Evolutionary conservation across 2,888 invertebrate species (phyloP), one percentile per base, ranked within the genome.

Genomic region (Dichetophora obliterata): DNA sequence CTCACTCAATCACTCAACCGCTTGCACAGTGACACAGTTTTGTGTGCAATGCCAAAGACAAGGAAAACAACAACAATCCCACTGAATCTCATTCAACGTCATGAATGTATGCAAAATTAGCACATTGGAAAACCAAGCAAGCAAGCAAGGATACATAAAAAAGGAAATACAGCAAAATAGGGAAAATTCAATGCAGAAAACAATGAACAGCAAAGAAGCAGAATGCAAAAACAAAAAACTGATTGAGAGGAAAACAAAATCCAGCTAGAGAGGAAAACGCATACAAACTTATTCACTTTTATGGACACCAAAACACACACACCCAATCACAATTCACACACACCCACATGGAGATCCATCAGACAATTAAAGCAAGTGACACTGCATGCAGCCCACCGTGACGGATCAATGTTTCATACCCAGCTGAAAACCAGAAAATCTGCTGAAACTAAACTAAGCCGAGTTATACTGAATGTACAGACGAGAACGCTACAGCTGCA

Each of bases 351-450:
- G 43, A 43, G 43, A 43, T 43, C 24, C 27, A 59, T 59, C 59
- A 27, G 6, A 54, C 54, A 19, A 54, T 54, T 54, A 54, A 22
- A 54, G 54, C 22, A 16, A 65, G 6, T 31, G 9, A 24, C 63
- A 52, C 50, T 19, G 14, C 8, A 59, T 11, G 37, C 78, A 78
- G 75, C 72, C 78, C 59, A 61, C 78, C 78, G 78, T 72, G 75
- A 75, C 75, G 63, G 78, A 78, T 78, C 78, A 68, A 78, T 75
- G 63, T 72, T 72, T 68, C 61, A 78, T 68, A 71, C 78, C 66
- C 27, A 69, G 54, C 27, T 59, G 61, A n/a, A 72, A 72, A 72
- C n/a, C 61, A 59, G 72, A 72, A 72, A 72, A 72, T 72, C 61
- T 72, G 72, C 72, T 72, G 48, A 72, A 61, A 61, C 72, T 72